Percentiles rank a stretch among this genome's conserved stretches.
phyloP scores from a whole-genome alignment of 2,113 vertebrate genomes.

The Asarcornis scutulata region DNA sequence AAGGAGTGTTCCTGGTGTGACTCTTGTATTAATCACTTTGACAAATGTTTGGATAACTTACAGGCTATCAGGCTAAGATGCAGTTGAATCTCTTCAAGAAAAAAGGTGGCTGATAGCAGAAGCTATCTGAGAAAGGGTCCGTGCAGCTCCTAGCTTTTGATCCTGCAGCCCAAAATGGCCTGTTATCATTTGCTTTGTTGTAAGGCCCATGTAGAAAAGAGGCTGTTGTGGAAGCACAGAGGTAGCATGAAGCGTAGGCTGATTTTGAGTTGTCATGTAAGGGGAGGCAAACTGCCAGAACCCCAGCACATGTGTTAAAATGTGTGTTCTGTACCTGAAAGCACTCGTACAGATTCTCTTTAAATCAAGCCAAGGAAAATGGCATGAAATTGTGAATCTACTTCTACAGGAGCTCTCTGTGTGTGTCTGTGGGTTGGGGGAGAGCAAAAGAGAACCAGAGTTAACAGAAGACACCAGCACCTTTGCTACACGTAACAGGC shows the following conservation, averaged over 20 bases:
- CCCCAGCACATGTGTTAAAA: background rate
- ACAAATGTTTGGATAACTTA: background rate
- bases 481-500: background rate
- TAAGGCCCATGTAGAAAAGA: background rate
- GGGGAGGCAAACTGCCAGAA: background rate
- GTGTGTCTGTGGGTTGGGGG: accelerated
- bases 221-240: background rate
- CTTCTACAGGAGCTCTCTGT: background rate
- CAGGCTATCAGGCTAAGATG: background rate
- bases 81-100: background rate
- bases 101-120: background rate
- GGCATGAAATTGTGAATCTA: background rate
- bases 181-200: background rate
- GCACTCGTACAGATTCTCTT: background rate
- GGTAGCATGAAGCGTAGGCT: background rate
- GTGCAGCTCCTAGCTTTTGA: background rate
- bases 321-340: background rate
- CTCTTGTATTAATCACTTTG: background rate
- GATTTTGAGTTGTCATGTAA: background rate
- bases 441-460: background rate
- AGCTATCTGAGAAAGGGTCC: background rate
- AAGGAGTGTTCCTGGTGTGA: background rate
- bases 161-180: background rate
- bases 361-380: background rate
- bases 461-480: background rate